Percentiles rank a stretch among this genome's conserved stretches.
phyloP scores from a whole-genome alignment of 2,113 vertebrate genomes.

The Montifringilla adamsi region DNA sequence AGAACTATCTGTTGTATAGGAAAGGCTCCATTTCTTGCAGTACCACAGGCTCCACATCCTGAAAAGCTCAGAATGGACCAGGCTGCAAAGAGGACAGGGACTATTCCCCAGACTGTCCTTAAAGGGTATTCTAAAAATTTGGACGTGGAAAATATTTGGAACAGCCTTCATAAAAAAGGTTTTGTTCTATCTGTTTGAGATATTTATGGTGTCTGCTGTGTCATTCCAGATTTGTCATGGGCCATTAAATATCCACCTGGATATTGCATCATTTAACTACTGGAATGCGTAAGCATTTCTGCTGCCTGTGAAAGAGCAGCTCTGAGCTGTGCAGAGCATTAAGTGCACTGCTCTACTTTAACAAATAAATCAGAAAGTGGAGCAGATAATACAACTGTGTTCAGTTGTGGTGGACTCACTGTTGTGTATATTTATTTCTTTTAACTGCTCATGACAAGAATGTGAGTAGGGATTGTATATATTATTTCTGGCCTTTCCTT shows the following conservation, averaged over 20 bases:
- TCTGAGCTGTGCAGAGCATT: slow-evolving; percentile 22
- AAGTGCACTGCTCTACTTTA: slow-evolving; percentile 1
- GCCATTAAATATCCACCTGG: slow-evolving; percentile 73
- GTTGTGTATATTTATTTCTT: slow-evolving; percentile 39
- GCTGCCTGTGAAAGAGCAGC: slow-evolving; percentile 33
- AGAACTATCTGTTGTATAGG: background rate
- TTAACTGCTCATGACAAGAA: slow-evolving; percentile 51
- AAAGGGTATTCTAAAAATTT: slow-evolving; percentile 51
- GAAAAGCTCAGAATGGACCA: background rate
- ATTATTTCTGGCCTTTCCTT: slow-evolving; percentile 17
- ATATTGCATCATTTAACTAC: slow-evolving; percentile 68
- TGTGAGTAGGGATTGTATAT: background rate
- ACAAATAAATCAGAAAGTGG: slow-evolving; percentile 58
- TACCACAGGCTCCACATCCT: background rate
- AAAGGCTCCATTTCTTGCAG: background rate
- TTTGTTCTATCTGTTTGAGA: slow-evolving; percentile 61
- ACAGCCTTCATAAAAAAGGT: slow-evolving; percentile 52
- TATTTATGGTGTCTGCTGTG: slow-evolving; percentile 66
- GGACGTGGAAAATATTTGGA: slow-evolving; percentile 50
- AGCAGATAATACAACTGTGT: slow-evolving; percentile 54
- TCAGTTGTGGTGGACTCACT: background rate
- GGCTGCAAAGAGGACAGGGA: background rate
- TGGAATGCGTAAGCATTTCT: slow-evolving; percentile 70
- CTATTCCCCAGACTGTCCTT: background rate
- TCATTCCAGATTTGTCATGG: slow-evolving; percentile 68